Conservation (phyloP, 2,888 invertebrate genomes). For the Sarcophaga carnaria region DNA sequence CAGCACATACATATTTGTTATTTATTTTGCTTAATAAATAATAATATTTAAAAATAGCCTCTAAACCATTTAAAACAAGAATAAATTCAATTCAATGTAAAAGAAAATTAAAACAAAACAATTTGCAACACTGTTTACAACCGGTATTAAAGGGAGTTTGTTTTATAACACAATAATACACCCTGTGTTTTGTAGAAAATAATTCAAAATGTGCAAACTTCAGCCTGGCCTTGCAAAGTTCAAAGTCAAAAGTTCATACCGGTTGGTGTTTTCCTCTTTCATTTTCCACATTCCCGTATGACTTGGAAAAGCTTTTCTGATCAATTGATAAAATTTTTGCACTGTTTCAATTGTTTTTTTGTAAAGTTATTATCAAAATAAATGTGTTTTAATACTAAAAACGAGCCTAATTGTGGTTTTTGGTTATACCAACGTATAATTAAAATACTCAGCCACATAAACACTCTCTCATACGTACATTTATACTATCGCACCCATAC, state of each 20-base stretch:
- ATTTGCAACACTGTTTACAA: too few relatives aligned
- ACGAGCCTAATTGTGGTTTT: not conserved
- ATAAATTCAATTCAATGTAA: too few relatives aligned
- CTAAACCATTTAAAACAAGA: too few relatives aligned
- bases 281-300: constrained; percentile 11
- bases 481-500: not conserved
- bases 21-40: too few relatives aligned
- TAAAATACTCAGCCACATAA: not conserved
- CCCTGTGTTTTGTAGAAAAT: too few relatives aligned
- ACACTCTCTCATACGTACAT: not conserved
- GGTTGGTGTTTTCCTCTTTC: not conserved
- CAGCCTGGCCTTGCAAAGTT: not conserved
- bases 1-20: too few relatives aligned
- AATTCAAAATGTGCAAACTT: constrained; percentile 22
- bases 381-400: not conserved
- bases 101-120: too few relatives aligned
- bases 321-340: constrained; percentile 26
- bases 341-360: constrained; percentile 2
- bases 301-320: constrained; percentile 10
- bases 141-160: too few relatives aligned
- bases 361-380: constrained; percentile 38
- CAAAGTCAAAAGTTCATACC: constrained; percentile 45
- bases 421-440: not conserved
- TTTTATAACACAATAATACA: not conserved
- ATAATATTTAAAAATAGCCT: too few relatives aligned